phyloP scores from a whole-genome alignment of 2,888 invertebrate genomes.

The Leptinotarsa rubiginosa region DNA sequence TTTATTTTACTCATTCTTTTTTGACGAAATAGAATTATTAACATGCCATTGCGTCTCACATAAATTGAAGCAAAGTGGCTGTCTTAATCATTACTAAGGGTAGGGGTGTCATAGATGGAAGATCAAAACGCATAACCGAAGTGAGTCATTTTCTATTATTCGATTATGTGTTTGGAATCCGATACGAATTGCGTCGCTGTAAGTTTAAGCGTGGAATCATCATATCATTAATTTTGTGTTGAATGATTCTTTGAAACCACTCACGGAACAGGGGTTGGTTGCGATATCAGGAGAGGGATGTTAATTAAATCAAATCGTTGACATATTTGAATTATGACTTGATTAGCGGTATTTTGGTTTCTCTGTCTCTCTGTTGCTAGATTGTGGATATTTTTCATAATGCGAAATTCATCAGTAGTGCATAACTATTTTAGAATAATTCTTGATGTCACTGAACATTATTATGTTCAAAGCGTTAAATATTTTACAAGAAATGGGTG shows the following conservation, averaged over 20 bases:
- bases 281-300: slow-evolving; percentile 1
- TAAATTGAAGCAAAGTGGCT: slow-evolving; percentile 30
- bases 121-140: slow-evolving; percentile 44
- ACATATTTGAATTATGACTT: slow-evolving; percentile 12
- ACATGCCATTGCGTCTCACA: slow-evolving; percentile 43
- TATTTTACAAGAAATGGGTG: too few species aligned
- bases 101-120: slow-evolving; percentile 48
- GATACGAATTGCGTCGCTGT: slow-evolving; percentile 37
- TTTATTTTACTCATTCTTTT: slow-evolving; percentile 15
- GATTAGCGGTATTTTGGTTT: background rate
- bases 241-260: slow-evolving; percentile 13
- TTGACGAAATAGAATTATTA: slow-evolving; percentile 35
- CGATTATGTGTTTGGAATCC: slow-evolving; percentile 41
- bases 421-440: too few species aligned
- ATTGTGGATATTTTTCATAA: too few species aligned
- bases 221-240: slow-evolving; percentile 28
- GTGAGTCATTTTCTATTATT: slow-evolving; percentile 46
- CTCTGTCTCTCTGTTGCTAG: background rate
- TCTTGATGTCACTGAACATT: too few species aligned
- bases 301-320: slow-evolving; percentile 11
- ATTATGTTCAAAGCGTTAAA: too few species aligned
- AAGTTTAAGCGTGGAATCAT: slow-evolving; percentile 12
- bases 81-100: slow-evolving; percentile 34
- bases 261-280: slow-evolving; percentile 3
- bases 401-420: too few species aligned